Evolutionary conservation across 2,888 invertebrate species (phyloP), one percentile per base, ranked within the genome.

Genomic region (Acronicta alni): DNA sequence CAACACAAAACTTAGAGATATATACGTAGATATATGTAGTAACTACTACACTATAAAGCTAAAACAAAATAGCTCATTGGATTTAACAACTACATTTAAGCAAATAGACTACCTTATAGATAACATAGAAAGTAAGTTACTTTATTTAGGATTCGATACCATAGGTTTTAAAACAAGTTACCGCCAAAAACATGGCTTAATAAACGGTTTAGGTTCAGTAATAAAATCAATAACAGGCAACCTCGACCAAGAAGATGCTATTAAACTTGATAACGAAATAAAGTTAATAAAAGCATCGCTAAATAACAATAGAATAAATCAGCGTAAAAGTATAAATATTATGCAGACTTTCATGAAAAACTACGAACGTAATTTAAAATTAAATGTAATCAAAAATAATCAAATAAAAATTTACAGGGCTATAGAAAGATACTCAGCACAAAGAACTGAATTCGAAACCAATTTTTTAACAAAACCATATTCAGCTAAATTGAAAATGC

Each of bases 141-240:
- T 53, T 71, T 35, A 35, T n/a, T 6, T 35, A 67, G 67, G 68
- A 8, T 54, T 74, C 48, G 57, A 66, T 35, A 65, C 49, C 18
- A 14, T 65, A 57, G 68, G 58, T 0, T 58, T 47, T 16, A 52
- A 20, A 41, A 2, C 43, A 45, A 8, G 16, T 0, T 52, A 57
- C 30, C 53, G 64, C 12, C 23, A 57, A 20, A 67, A 46, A 52
- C 39, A 63, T n/a, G 66, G 64, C 12, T 15, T 67, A 42, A 63
- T 71, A 42, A 46, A 71, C 10, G 71, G 55, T 0, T 38, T 72
- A 60, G 67, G 69, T 0, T 44, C 63, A 15, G 16, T 69, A 54
- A 38, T 69, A 39, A 74, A 71, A 60, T 30, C 64, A 4, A 72
- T 72, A 9, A 74, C 67, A 26, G 62, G 73, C 2, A 69, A 69